Evolutionary conservation across 2,888 invertebrate genomes (phyloP).

Genomic region (Helicoverpa assulta): DNA sequence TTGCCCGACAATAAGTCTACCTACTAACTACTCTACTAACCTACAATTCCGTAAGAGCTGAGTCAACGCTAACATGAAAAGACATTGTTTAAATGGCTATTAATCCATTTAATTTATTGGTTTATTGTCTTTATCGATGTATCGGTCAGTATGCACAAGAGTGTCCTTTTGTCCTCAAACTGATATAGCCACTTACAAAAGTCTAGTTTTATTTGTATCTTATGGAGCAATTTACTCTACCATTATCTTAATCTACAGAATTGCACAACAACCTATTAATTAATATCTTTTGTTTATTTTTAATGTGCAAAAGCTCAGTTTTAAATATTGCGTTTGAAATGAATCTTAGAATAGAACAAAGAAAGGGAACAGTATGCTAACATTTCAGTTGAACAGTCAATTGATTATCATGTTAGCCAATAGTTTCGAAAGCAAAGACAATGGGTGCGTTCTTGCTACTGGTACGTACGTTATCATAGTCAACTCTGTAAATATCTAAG

Average conservation of each 20-base stretch:
- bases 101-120: too few relatives aligned
- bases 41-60: background rate
- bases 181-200: conserved; percentile 10
- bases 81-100: conserved; percentile 9
- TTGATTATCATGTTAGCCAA: conserved; percentile 18
- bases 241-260: background rate
- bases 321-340: too few relatives aligned
- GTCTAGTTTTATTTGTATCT: background rate
- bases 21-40: too few relatives aligned
- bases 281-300: conserved; percentile 11
- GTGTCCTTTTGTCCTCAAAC: conserved; percentile 17
- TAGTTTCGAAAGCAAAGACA: conserved; percentile 17
- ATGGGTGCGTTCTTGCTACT: conserved; percentile 22
- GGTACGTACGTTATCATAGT: background rate
- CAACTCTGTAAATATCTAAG: background rate
- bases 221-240: background rate
- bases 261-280: background rate
- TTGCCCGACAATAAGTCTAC: too few relatives aligned
- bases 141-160: conserved; percentile 26
- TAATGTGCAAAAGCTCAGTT: background rate
- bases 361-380: background rate
- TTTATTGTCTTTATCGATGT: conserved; percentile 6
- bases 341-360: background rate
- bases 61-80: background rate
- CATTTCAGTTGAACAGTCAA: background rate